Evolutionary conservation across 2,797 vertebrate species (phyloP).

Genomic region (Carduelis carduelis): DNA sequence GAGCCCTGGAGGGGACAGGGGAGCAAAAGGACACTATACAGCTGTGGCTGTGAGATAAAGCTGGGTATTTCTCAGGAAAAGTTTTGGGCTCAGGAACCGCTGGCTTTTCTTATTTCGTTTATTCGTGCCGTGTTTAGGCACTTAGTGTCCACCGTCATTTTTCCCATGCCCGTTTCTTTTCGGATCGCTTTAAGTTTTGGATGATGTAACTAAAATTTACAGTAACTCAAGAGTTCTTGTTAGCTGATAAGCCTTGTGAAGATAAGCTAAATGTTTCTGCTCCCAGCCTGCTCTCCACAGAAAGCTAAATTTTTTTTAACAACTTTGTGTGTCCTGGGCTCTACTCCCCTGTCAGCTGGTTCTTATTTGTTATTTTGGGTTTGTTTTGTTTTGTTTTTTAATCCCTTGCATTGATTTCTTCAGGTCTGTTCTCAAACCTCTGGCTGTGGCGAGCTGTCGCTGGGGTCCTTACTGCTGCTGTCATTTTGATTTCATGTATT

Average conservation of each 20-base stretch:
- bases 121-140: neutral
- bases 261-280: neutral
- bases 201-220: neutral
- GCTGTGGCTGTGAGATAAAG: neutral
- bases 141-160: neutral
- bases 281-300: neutral
- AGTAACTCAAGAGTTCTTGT: neutral
- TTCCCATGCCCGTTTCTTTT: neutral
- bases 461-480: neutral
- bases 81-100: neutral
- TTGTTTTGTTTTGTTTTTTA: neutral
- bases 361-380: neutral
- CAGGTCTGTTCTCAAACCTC: conserved; percentile 16
- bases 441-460: neutral
- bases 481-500: conserved; percentile 21
- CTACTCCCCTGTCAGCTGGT: neutral
- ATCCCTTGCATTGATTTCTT: neutral
- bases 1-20: no score
- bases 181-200: neutral
- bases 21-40: neutral
- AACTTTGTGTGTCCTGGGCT: neutral
- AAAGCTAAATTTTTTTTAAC: neutral
- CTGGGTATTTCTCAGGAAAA: neutral
- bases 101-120: neutral
- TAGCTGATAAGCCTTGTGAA: neutral